phyloP scores from a whole-genome alignment of 2,113 vertebrate species.

The Callionymus lyra region DNA sequence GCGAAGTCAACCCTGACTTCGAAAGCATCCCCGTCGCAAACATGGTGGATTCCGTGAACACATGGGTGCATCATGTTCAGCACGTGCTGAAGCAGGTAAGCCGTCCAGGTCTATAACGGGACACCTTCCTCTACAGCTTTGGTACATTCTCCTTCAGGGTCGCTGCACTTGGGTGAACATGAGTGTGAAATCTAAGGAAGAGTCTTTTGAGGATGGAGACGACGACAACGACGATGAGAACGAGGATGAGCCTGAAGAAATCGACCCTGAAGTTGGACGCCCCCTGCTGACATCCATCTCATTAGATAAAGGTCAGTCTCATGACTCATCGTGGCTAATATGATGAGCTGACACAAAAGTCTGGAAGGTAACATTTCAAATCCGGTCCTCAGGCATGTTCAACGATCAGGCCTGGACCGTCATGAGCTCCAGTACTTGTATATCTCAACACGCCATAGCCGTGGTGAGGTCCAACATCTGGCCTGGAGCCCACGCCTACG shows the following conservation, averaged over 20 bases:
- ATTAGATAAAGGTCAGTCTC: constrained; percentile 79
- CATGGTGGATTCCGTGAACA: constrained; percentile 73
- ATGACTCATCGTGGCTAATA: no score
- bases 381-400: constrained; percentile 64
- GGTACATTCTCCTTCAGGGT: constrained; percentile 67
- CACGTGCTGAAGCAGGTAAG: constrained; percentile 83
- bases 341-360: no score
- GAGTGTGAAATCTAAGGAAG: constrained; percentile 66
- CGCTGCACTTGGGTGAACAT: constrained; percentile 86
- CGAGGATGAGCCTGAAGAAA: constrained; percentile 67
- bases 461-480: constrained; percentile 84
- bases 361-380: no score
- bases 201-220: constrained; percentile 68
- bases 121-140: no score
- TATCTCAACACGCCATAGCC: constrained; percentile 75
- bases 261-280: constrained; percentile 79
- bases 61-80: constrained; percentile 85
- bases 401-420: constrained; percentile 74
- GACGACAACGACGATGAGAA: constrained; percentile 69
- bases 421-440: constrained; percentile 70
- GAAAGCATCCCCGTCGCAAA: constrained; percentile 72
- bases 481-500: constrained; percentile 83
- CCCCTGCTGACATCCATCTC: constrained; percentile 83
- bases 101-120: no score
- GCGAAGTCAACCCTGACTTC: constrained; percentile 83